Percentiles rank a stretch among this genome's conserved stretches.
phyloP scores from a whole-genome alignment of 2,888 invertebrate species.

The Ischnura elegans region DNA sequence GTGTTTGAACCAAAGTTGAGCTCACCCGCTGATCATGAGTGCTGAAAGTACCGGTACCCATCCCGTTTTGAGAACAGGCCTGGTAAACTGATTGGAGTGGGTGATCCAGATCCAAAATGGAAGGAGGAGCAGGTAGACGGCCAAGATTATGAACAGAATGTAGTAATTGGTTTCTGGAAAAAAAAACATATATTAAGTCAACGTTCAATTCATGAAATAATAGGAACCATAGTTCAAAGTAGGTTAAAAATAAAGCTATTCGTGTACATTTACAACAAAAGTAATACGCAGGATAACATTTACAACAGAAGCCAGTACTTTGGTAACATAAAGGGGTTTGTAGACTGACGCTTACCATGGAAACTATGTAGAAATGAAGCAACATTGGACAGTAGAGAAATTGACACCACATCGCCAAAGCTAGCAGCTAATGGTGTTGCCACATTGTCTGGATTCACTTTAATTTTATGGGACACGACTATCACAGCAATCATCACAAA shows the following conservation, averaged over 20 bases:
- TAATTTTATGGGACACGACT: slow-evolving; percentile 88
- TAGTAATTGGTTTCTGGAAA: slow-evolving; percentile 77
- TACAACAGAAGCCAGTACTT: too few relatives aligned
- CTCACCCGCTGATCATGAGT: slow-evolving; percentile 96
- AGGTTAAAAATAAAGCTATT: too few relatives aligned
- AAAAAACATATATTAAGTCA: not conserved
- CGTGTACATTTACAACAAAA: too few relatives aligned
- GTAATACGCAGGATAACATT: too few relatives aligned
- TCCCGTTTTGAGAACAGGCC: slow-evolving; percentile 91
- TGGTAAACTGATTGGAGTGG: slow-evolving; percentile 91
- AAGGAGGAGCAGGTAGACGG: slow-evolving; percentile 85
- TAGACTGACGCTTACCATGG: slow-evolving; percentile 81
- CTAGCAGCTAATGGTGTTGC: slow-evolving; percentile 98
- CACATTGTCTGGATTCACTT: slow-evolving; percentile 97
- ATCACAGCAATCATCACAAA: slow-evolving; percentile 95
- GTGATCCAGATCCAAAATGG: slow-evolving; percentile 94
- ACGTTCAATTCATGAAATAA: too few relatives aligned
- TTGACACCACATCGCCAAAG: slow-evolving; percentile 96
- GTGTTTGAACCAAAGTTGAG: not conserved
- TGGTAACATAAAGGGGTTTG: too few relatives aligned
- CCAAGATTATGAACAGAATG: slow-evolving; percentile 88
- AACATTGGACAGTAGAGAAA: slow-evolving; percentile 90
- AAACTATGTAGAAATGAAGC: slow-evolving; percentile 87
- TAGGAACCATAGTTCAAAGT: too few relatives aligned
- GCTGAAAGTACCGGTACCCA: slow-evolving; percentile 98